phyloP scores from a whole-genome alignment of 53 echinoderm and acorn worm species.

The Pentamera pediparva region DNA sequence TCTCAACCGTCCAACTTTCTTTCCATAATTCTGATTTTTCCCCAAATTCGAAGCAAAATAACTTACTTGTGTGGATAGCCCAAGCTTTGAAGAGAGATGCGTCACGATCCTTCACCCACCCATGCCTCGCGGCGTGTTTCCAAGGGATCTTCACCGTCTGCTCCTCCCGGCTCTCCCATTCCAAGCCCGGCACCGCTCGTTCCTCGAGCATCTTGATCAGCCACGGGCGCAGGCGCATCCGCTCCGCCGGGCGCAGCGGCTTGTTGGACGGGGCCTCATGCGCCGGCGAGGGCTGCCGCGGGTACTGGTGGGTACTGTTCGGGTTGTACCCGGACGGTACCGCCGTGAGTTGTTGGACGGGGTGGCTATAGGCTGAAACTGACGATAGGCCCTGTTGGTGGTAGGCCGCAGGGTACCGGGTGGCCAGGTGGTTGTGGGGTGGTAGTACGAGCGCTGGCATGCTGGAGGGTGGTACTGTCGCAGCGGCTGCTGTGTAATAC shows the following conservation, averaged over 20 bases:
- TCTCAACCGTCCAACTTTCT: too few relatives aligned
- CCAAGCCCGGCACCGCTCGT: constrained; percentile 55
- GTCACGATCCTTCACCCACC: constrained; percentile 79
- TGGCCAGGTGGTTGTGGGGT: constrained; percentile 1
- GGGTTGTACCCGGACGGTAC: constrained; percentile 25
- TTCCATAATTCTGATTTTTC: too few relatives aligned
- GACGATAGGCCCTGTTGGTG: constrained; percentile 4
- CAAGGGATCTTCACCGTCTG: constrained; percentile 88
- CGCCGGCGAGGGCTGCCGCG: not conserved
- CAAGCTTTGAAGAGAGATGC: constrained; percentile 82
- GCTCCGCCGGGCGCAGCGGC: constrained; percentile 58
- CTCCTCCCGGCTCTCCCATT: constrained; percentile 73
- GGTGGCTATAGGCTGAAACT: too few relatives aligned
- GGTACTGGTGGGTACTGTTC: constrained; percentile 25
- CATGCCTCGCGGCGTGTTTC: constrained; percentile 98
- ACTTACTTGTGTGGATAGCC: constrained; percentile 99
- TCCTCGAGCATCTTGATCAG: constrained; percentile 74
- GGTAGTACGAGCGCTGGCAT: constrained; percentile 19
- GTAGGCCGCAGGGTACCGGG: not conserved
- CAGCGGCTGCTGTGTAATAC: not conserved
- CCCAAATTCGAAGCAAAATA: too few relatives aligned
- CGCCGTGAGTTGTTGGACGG: not conserved
- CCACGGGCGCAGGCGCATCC: constrained; percentile 91
- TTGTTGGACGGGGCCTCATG: not conserved
- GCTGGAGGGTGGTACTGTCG: not conserved